Evolutionary conservation across 1,140 invertebrate species (phyloP).

Genomic region (Meloidogyne floridensis): DNA sequence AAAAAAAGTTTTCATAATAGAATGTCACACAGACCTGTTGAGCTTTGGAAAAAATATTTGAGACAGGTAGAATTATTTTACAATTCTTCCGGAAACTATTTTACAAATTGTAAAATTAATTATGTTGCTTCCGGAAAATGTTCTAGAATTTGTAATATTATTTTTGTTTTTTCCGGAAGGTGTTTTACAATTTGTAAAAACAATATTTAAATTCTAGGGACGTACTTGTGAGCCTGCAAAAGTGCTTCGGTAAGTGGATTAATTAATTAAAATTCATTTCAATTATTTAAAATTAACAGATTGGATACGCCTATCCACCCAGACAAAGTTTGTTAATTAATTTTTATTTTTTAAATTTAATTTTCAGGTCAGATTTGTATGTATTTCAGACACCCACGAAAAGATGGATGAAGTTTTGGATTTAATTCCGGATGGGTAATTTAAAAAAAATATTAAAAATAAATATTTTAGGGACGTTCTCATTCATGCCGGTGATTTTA

Average conservation of each 20-base stretch:
- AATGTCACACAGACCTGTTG: constrained; percentile 53
- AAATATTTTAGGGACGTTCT: constrained; percentile 73
- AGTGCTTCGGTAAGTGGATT: constrained; percentile 34
- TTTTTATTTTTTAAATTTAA: background rate
- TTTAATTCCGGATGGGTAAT: constrained; percentile 74
- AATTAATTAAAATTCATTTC: background rate
- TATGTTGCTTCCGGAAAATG: too few relatives aligned
- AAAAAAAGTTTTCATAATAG: too few relatives aligned
- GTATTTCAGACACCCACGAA: constrained; percentile 85
- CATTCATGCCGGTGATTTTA: constrained; percentile 85
- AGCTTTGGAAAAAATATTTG: constrained; percentile 62
- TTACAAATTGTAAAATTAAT: background rate
- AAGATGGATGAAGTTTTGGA: constrained; percentile 76
- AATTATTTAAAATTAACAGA: constrained; percentile 27
- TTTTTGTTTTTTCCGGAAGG: too few relatives aligned
- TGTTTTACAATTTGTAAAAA: too few relatives aligned
- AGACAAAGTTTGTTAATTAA: constrained; percentile 33
- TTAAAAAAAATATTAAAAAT: background rate
- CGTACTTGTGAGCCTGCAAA: constrained; percentile 56
- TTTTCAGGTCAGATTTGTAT: constrained; percentile 74
- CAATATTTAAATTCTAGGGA: constrained; percentile 27
- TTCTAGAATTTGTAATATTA: too few relatives aligned
- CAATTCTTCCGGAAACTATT: background rate
- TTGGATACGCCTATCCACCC: constrained; percentile 46
- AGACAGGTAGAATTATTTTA: constrained; percentile 28